These are phyloP conservation scores for Alloscopus bannaensis DNA, from an alignment of 2,888 invertebrate species.

Conservation along the genomic window DNA sequence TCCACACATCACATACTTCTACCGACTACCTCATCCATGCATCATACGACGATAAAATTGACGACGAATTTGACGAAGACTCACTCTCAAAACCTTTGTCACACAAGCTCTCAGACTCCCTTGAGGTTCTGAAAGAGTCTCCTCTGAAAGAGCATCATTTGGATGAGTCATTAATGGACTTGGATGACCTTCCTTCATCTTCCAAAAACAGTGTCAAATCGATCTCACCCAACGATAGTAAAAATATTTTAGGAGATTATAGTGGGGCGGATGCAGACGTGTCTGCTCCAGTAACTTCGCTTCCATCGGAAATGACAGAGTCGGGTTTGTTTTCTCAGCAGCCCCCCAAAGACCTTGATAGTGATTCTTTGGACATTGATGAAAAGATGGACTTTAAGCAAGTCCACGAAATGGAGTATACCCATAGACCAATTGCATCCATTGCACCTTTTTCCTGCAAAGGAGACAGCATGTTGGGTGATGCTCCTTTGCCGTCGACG, in stretches of 20 bases:
- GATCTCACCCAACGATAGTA: conserved; percentile 68
- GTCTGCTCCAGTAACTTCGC: conserved; percentile 45
- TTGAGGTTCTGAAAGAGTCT: conserved; percentile 71
- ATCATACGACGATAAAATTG: conserved; percentile 65
- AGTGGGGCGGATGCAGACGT: conserved; percentile 53
- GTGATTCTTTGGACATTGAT: conserved; percentile 62
- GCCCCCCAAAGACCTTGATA: conserved; percentile 58
- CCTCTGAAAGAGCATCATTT: conserved; percentile 68
- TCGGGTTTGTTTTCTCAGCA: conserved; percentile 68
- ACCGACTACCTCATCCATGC: conserved; percentile 55
- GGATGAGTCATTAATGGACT: conserved; percentile 71
- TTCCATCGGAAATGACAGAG: conserved; percentile 65
- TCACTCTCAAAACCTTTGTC: conserved; percentile 68
- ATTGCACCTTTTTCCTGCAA: conserved; percentile 66
- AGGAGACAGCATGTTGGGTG: conserved; percentile 49
- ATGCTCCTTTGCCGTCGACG: conserved; percentile 60
- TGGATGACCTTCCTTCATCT: conserved; percentile 71
- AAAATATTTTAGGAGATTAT: conserved; percentile 64
- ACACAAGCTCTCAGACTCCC: conserved; percentile 69
- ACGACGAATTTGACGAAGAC: conserved; percentile 71
- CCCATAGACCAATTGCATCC: conserved; percentile 64
- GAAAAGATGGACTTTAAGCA: conserved; percentile 60
- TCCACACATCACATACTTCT: conserved; percentile 56
- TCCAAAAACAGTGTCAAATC: conserved; percentile 69
- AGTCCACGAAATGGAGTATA: conserved; percentile 35